Base-by-base conservation (phyloP, 1,140 invertebrate genomes). In the Aphidius gifuensis region DNA sequence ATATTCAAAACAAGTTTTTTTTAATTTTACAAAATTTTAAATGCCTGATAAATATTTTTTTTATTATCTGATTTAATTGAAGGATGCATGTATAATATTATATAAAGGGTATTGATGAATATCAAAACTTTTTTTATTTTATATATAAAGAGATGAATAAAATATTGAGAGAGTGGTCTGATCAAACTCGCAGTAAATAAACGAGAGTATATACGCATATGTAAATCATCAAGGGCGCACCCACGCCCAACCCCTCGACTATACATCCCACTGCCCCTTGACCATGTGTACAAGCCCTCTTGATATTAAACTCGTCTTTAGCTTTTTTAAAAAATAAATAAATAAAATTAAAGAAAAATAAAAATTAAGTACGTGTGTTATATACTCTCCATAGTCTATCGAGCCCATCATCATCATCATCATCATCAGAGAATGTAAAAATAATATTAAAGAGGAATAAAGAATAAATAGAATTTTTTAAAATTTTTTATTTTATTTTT, bases 141-240 rank as follows among this genome's bases (percentile, higher is more conserved):
- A 32, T 32, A 32, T 32, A 32, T 42, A 54, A 54, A 56, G 44
- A 59, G 38, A 39, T 21, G 43, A 5, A 38, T 6, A 46, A 48
- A 40, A 32, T 45, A 32, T 75, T 74, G 78, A 75, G 74, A 71
- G 69, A 72, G 69, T 70, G 70, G 69, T 71, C 74, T 79, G 75
- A 79, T 80, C 76, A 77, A 78, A n/a, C n/a, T n/a, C 74, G 77
- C 69, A 68, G 74, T 80, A 77, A 79, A 80, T 79, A 79, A 76
- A 65, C 70, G 74, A 77, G 74, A 71, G 74, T 74, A 76, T 53
- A 45, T 77, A 78, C 74, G 75, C 73, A 73, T 80, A 80, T 79
- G 77, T 79, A 80, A 80, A 79, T 80, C 74, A 79, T 69, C 68
- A 70, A 73, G 72, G 72, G 67, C 68, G 72, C 78, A 75, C 76